A percentile compares a stretch with the other conserved stretches of the same genome.
These are phyloP conservation scores for Pomacea canaliculata DNA, from an alignment of 2,888 invertebrate species.

Conservation along the genomic window DNA sequence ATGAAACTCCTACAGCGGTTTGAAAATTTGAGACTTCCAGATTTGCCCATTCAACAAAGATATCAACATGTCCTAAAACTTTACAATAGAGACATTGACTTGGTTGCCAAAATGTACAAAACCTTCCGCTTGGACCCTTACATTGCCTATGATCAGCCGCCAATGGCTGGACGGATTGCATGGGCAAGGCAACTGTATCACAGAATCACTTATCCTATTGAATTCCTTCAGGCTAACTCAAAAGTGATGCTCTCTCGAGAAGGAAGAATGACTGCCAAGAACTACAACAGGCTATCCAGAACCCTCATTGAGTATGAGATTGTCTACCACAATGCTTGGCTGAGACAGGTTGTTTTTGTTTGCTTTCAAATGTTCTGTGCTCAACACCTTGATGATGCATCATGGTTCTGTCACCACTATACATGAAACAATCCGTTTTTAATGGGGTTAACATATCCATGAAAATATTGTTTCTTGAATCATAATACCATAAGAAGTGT, in stretches of 20 bases:
- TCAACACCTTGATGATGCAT: no score
- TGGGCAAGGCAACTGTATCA: conserved; percentile 86
- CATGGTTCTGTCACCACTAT: no score
- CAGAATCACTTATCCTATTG: conserved; percentile 83
- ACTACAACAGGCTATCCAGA: conserved; percentile 83
- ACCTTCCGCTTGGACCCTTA: conserved; percentile 82
- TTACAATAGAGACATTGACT: conserved; percentile 65
- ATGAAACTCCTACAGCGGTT: conserved; percentile 62
- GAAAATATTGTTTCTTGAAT: no score
- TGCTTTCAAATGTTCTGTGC: background rate
- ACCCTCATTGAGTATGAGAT: conserved; percentile 87
- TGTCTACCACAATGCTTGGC: conserved; percentile 86
- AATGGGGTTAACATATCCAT: no score
- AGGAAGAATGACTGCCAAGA: conserved; percentile 58
- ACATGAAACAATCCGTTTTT: no score
- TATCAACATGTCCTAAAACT: conserved; percentile 68
- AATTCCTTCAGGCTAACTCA: conserved; percentile 70
- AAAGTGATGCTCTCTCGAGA: conserved; percentile 55
- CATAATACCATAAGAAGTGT: no score
- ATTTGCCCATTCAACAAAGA: conserved; percentile 60
- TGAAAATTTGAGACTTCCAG: conserved; percentile 52
- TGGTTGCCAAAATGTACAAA: conserved; percentile 74
- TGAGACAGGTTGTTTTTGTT: conserved; percentile 74
- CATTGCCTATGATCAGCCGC: conserved; percentile 82
- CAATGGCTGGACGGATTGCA: conserved; percentile 82